phyloP scores from a whole-genome alignment of 2,888 invertebrate species.

The Amaurobius ferox region DNA sequence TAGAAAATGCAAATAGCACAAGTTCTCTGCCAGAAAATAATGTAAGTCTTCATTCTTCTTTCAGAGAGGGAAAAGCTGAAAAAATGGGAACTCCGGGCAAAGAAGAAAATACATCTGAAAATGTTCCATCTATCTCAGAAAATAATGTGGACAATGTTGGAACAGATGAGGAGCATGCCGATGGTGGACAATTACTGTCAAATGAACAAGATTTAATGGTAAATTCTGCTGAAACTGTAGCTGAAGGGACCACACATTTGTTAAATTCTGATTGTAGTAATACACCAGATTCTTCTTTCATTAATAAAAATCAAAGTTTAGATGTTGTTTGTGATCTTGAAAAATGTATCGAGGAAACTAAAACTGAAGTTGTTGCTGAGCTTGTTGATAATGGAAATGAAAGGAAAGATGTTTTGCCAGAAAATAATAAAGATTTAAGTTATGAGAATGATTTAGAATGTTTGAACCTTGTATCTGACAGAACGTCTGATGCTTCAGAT shows the following conservation, averaged over 20 bases:
- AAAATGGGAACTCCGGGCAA: conserved; percentile 19
- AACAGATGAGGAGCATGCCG: neutral
- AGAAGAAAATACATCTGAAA: conserved; percentile 19
- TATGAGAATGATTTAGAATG: neutral
- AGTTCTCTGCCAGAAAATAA: conserved; percentile 34
- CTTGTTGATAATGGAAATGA: too few relatives aligned
- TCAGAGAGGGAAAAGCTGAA: conserved; percentile 18
- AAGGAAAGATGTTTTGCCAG: neutral
- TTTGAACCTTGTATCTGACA: too few relatives aligned
- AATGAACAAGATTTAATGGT: neutral
- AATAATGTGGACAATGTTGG: neutral
- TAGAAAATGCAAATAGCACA: conserved; percentile 31
- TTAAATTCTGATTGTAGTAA: neutral
- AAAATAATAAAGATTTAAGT: neutral
- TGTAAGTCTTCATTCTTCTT: conserved; percentile 42
- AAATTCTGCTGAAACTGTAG: conserved; percentile 6
- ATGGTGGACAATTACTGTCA: neutral
- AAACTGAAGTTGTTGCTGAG: too few relatives aligned
- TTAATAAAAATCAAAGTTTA: too few relatives aligned
- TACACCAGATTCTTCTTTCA: neutral
- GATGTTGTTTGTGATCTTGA: too few relatives aligned
- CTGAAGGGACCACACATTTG: too few relatives aligned
- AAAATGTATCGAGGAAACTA: neutral
- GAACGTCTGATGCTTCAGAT: too few relatives aligned
- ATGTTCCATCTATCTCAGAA: neutral